Evolutionary conservation across 2,888 invertebrate species (phyloP), one percentile per base, ranked within the genome.

Genomic region (Pammene fasciana): DNA sequence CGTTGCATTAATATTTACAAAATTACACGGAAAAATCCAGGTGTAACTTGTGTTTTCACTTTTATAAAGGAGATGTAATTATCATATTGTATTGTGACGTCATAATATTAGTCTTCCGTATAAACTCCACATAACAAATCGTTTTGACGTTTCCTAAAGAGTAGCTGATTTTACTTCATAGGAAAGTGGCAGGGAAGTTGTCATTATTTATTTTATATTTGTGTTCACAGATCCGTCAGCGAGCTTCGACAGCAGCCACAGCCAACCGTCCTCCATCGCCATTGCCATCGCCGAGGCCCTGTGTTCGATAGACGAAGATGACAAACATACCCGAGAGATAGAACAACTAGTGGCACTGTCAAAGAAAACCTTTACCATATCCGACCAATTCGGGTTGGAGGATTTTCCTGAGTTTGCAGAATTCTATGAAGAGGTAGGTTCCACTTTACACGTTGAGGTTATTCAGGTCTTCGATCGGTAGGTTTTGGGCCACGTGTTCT

Each of bases 301-400:
- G 13, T 97, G 97, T 79, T 95, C 95, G 26, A 94, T 97, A 61
- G 96, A 97, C 81, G 96, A 96, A 77, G 96, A 96, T 71, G 94
- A 96, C 79, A 96, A 96, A 76, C 96, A 96, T 77, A 96, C 96
- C 0, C 94, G 95, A 72, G 95, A 96, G 79, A 95, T 97, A 59
- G 93, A 94, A 11, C 87, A 93, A 48, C 93, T 97, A 48, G 83
- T 96, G 13, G 87, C 90, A 10, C 93, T 94, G 75, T 92, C 94
- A 0, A 92, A 92, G 72, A 91, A 87, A 38, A 88, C 86, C 10
- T 83, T 87, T 18, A 81, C 86, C 0, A 65, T 89, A 36, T 82
- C 85, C 0, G 84, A 80, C 57, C 83, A 82, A 54, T 91, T 89
- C 48, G 88, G 89, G 0, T 74, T 91, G 57, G 89, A 92, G 18